Evolutionary conservation across 2,113 vertebrate genomes (phyloP).

Genomic region (Heterochromis multidens): DNA sequence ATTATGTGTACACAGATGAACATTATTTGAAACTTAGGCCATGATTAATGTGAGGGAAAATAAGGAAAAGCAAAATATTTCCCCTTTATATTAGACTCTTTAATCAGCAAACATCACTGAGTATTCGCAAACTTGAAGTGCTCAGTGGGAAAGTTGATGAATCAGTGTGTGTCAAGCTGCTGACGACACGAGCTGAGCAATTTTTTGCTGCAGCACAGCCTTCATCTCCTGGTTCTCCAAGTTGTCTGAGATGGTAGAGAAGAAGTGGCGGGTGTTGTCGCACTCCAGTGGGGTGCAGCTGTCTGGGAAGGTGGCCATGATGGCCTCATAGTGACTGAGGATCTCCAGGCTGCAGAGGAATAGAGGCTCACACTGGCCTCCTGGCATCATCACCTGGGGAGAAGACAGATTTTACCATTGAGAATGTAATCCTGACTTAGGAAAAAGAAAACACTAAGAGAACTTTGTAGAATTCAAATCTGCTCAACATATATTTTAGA

Average conservation of each 20-base stretch:
- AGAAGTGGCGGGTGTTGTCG: constrained; percentile 86
- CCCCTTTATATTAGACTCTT: neutral
- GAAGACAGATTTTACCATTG: neutral
- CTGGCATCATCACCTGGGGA: constrained; percentile 84
- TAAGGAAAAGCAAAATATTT: too few species aligned
- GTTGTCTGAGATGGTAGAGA: constrained; percentile 82
- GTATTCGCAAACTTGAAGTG: neutral
- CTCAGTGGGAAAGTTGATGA: neutral
- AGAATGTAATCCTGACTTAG: neutral
- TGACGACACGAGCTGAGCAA: constrained; percentile 77
- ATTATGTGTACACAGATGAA: neutral
- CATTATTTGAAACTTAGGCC: too few species aligned
- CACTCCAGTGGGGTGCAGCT: constrained; percentile 77
- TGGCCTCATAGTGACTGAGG: constrained; percentile 82
- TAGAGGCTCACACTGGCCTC: constrained; percentile 75
- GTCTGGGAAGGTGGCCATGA: constrained; percentile 69
- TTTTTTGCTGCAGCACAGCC: constrained; percentile 88
- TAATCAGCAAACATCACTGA: neutral
- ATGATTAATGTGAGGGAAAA: too few species aligned
- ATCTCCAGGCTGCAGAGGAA: constrained; percentile 87
- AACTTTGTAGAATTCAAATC: neutral
- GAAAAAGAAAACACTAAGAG: neutral
- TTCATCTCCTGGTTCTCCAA: constrained; percentile 79
- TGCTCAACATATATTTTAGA: too few species aligned
- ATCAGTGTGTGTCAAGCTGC: neutral